Evolutionary conservation across 2,888 invertebrate species (phyloP).

Genomic region (Helobdella robusta): DNA sequence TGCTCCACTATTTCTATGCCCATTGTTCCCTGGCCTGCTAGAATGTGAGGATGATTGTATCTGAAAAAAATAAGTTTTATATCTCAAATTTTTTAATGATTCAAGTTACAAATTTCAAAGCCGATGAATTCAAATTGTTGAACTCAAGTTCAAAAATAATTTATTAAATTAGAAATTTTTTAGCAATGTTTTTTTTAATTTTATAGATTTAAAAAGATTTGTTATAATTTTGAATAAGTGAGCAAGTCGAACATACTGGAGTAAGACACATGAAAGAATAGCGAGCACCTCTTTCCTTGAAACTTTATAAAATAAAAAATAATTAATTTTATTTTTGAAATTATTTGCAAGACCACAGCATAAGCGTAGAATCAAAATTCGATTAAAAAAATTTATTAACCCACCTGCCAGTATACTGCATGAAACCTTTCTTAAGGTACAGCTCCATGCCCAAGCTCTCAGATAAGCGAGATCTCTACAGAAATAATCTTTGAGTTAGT

Average conservation of each 20-base stretch:
- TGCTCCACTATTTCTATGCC: conserved; percentile 86
- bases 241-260: conserved; percentile 47
- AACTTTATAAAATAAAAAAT: conserved; percentile 62
- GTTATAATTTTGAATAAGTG: too few species aligned
- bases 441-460: conserved; percentile 70
- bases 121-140: too few species aligned
- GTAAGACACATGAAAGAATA: conserved; percentile 70
- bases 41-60: conserved; percentile 87
- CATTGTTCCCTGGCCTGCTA: conserved; percentile 88
- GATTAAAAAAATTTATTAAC: conserved; percentile 15
- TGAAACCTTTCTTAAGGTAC: conserved; percentile 84
- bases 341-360: not conserved
- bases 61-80: too few species aligned
- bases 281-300: conserved; percentile 86
- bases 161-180: not conserved
- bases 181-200: not conserved
- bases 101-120: too few species aligned
- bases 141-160: too few species aligned
- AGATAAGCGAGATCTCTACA: conserved; percentile 74
- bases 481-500: conserved; percentile 27
- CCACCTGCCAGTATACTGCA: conserved; percentile 86
- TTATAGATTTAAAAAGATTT: not conserved
- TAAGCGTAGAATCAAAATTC: too few species aligned
- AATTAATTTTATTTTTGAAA: not conserved
- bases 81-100: too few species aligned